Evolutionary conservation across 2,888 invertebrate species (phyloP), one percentile per base, ranked within the genome.

Genomic region (Chloroclystis v-ata): DNA sequence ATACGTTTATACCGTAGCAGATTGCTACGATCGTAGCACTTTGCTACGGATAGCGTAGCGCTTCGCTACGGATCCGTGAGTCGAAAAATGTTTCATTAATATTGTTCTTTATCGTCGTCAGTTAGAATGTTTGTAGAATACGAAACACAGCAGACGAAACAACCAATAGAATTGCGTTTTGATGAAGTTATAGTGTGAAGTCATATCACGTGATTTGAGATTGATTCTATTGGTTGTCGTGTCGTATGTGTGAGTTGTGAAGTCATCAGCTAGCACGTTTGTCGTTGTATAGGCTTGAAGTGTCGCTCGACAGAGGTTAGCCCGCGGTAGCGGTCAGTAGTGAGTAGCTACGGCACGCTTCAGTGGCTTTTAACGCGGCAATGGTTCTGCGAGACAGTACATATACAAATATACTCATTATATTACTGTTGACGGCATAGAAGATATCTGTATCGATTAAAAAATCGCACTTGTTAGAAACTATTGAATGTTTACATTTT

Each of bases 311-410:
- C 82, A 79, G 80, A 67, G 44, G 56, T 59, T 60, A 61, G 63
- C 52, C 61, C 63, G 64, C 63, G 52, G 49, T 63, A 59, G 72
- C 73, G 72, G 72, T 65, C 54, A 61, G 79, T 85, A 85, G 83
- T 78, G 78, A 78, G 78, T 83, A 83, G 83, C 77, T 79, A 77
- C 80, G 80, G 80, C 81, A 82, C 79, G 84, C 86, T 87, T 85
- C 71, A 68, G 78, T 80, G 80, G 84, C 84, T 85, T 85, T 52
- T 55, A 63, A 20, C 60, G 76, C 75, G 79, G 72, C 71, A 69
- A 67, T 74, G 71, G 75, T 70, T 72, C 63, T 75, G 78, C 70
- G 79, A 78, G 77, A 71, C 47, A 49, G 45, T 16, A 37, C 30
- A 30, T 49, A 57, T 50, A 53, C 49, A 52, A 49, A 54, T 55